A percentile compares a stretch with the other conserved stretches of the same genome.
phyloP scores from a whole-genome alignment of 2,113 vertebrate genomes.

The Globicephala melas region DNA sequence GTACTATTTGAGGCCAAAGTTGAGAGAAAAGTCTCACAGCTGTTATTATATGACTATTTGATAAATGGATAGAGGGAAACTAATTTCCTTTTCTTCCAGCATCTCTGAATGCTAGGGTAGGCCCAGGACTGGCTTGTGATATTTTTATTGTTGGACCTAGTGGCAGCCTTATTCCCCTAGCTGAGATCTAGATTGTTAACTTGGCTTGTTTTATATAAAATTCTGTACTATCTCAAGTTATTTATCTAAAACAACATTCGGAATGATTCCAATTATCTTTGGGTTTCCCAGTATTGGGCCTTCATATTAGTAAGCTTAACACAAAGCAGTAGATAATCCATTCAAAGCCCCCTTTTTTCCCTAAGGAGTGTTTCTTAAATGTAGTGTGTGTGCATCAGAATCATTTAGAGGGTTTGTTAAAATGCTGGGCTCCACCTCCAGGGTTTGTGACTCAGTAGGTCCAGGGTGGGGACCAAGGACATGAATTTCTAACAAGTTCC shows the following conservation, averaged over 20 bases:
- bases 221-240: background rate
- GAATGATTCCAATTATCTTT: background rate
- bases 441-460: background rate
- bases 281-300: background rate
- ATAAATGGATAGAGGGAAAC: background rate
- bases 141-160: background rate
- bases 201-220: background rate
- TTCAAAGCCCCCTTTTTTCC: background rate
- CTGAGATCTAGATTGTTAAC: background rate
- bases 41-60: background rate
- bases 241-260: conserved; percentile 9
- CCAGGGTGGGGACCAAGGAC: background rate
- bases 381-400: background rate
- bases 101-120: background rate
- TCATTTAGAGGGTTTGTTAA: background rate
- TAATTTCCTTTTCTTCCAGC: background rate
- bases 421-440: background rate
- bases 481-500: background rate
- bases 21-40: background rate
- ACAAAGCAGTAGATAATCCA: background rate
- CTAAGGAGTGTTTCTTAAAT: background rate
- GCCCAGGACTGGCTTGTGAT: background rate
- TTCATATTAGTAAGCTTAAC: background rate
- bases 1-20: background rate
- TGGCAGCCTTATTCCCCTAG: background rate